Base-by-base conservation (phyloP, 2,888 invertebrate genomes). In the Eucera pruinosa region DNA sequence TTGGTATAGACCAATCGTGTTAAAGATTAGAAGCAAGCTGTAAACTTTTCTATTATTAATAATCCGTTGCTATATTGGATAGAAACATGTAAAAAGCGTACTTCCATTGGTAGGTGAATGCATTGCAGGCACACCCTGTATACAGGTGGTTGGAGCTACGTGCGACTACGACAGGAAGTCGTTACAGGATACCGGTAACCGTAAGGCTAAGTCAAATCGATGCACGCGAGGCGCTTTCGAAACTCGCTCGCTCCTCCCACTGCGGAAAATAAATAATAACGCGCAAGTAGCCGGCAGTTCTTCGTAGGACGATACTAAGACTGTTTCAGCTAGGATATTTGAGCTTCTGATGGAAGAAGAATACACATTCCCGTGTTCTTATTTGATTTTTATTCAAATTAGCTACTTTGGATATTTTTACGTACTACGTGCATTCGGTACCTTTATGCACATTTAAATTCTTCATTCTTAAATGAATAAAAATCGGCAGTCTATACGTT, bases 171-270 rank as follows among this genome's bases (percentile, higher is more conserved):
- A 57, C 62, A 61, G 74, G 55, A 74, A 74, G 77, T 77, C 64
- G 68, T 77, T 74, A 74, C 62, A 23, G 61, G 67, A 58, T 74
- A 64, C 74, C 58, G 64, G 74, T 77, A 77, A 45, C 67, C 58
- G n/a, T 41, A 36, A 60, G 43, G 36, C 64, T 50, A 58, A 62
- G 67, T 64, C 67, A 77, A 77, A 73, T 77, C 73, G 73, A 74
- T 77, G 77, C 77, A 77, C 77, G 77, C 73, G 61, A 77, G 60
- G 54, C 25, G 58, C 73, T 68, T 73, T 76, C 67, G 73, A 77
- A 73, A 77, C 55, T 77, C 39, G 52, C 66, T 76, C 66, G 73
- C 73, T 61, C 61, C 73, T 58, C 62, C 64, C 57, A 57, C 74
- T 45, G n/a, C 13, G 33, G 23, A 30, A 45, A 64, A 58, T 73